Evolutionary conservation across 2,113 vertebrate species (phyloP).

Genomic region (Colistium nudipinnis): DNA sequence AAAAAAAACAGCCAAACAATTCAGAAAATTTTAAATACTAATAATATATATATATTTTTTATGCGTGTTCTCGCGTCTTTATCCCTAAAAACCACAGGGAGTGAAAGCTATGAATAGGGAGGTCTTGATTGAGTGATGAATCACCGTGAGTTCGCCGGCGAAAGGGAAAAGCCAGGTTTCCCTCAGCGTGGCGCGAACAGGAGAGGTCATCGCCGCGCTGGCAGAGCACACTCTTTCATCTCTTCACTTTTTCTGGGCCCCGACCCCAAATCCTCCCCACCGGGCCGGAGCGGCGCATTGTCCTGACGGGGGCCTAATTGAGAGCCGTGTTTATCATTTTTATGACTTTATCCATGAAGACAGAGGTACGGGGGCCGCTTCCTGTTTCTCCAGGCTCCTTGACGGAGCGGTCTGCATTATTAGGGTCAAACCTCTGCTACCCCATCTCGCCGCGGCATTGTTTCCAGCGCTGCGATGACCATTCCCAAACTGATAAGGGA

Average conservation of each 20-base stretch:
- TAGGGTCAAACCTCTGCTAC: slow-evolving; percentile 74
- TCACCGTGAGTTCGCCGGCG: slow-evolving; percentile 44
- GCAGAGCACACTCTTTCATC: slow-evolving; percentile 65
- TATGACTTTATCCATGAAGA: slow-evolving; percentile 84
- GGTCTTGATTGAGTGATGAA: slow-evolving; percentile 62
- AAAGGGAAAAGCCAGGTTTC: slow-evolving; percentile 73
- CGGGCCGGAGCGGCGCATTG: slow-evolving; percentile 61
- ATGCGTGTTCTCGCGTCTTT: background rate
- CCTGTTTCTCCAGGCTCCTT: slow-evolving; percentile 76
- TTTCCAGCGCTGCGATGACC: slow-evolving; percentile 71
- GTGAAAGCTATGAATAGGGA: slow-evolving; percentile 56
- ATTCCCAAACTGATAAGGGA: slow-evolving; percentile 81
- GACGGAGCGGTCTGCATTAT: slow-evolving; percentile 76
- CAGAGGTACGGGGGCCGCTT: slow-evolving; percentile 77
- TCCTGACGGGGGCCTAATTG: slow-evolving; percentile 75
- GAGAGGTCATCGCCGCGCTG: slow-evolving; percentile 56
- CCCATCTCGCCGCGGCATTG: slow-evolving; percentile 72
- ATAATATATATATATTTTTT: slow-evolving; percentile 22
- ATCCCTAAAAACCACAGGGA: slow-evolving; percentile 3
- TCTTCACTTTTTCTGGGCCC: slow-evolving; percentile 65
- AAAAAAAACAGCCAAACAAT: no score
- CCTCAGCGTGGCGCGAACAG: slow-evolving; percentile 53
- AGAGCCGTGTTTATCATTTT: slow-evolving; percentile 83
- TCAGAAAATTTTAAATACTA: no score
- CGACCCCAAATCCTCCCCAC: slow-evolving; percentile 52